phyloP scores from a whole-genome alignment of 2,113 vertebrate species.

The Cheilinus undulatus region DNA sequence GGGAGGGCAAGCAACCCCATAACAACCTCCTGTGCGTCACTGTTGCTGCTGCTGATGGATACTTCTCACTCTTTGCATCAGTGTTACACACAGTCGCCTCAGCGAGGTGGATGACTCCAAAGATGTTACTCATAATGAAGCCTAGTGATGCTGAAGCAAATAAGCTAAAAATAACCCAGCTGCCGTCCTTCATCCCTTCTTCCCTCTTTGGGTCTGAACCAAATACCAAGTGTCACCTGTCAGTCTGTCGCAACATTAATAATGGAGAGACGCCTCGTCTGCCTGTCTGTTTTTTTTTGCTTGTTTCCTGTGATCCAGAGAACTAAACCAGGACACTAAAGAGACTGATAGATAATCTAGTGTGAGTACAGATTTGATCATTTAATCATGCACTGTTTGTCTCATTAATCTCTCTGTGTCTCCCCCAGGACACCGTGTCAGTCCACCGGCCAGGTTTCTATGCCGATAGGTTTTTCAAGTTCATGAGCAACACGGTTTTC shows the following conservation, averaged over 20 bases:
- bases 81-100: slow-evolving; percentile 12
- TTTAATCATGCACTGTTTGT: slow-evolving; percentile 47
- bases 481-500: slow-evolving; percentile 96
- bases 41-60: slow-evolving; percentile 7
- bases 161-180: slow-evolving; percentile 23
- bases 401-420: slow-evolving; percentile 55
- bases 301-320: slow-evolving; percentile 32
- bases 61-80: not conserved
- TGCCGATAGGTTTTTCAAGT: slow-evolving; percentile 97
- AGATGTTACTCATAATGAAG: slow-evolving; percentile 32
- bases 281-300: slow-evolving; percentile 1
- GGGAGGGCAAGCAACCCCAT: slow-evolving; percentile 5
- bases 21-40: slow-evolving; percentile 36
- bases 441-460: slow-evolving; percentile 98
- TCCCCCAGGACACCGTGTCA: slow-evolving; percentile 93
- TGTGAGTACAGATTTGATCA: slow-evolving; percentile 17
- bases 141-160: slow-evolving; percentile 14
- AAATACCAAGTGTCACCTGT: slow-evolving; percentile 75
- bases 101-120: not conserved
- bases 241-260: slow-evolving; percentile 69
- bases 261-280: slow-evolving; percentile 54
- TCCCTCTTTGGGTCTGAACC: slow-evolving; percentile 39
- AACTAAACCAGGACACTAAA: slow-evolving; percentile 34
- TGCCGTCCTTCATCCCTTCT: slow-evolving; percentile 3
- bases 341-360: slow-evolving; percentile 36